Evolutionary conservation across 2,113 vertebrate species (phyloP).

Genomic region (Chlorodrepanis virens): DNA sequence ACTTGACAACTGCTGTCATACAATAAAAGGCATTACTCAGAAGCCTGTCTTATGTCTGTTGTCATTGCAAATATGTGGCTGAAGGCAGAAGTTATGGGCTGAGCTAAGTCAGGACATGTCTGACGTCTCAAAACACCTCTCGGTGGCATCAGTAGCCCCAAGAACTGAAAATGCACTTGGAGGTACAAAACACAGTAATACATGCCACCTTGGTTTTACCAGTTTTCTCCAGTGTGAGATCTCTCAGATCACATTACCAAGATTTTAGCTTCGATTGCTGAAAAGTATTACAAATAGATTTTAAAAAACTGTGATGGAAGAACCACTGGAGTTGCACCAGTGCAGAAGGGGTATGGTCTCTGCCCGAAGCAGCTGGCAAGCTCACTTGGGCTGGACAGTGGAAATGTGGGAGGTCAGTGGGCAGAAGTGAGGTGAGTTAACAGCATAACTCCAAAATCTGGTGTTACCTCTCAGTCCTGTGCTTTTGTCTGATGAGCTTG

Average conservation of each 20-base stretch:
- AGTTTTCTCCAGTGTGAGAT: background rate
- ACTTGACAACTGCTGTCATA: background rate
- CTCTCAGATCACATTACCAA: background rate
- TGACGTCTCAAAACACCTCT: background rate
- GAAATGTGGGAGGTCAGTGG: background rate
- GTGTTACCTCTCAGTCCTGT: background rate
- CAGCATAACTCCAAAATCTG: background rate
- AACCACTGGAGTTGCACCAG: background rate
- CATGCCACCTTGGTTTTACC: background rate
- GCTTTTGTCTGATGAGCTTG: background rate
- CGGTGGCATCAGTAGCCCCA: background rate
- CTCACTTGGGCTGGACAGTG: background rate
- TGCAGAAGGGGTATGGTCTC: fast-evolving
- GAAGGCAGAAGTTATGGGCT: background rate
- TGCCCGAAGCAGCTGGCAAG: background rate
- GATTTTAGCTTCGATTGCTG: background rate
- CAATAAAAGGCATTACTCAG: constrained; percentile 49
- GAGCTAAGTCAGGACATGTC: background rate
- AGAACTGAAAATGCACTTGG: background rate
- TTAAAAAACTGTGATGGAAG: background rate
- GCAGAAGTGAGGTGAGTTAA: background rate
- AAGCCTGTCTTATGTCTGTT: background rate
- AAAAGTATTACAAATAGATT: background rate
- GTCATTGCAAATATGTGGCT: background rate
- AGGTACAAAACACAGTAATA: background rate